phyloP scores from a whole-genome alignment of 1,140 invertebrate species.

The Steinernema khuongi region DNA sequence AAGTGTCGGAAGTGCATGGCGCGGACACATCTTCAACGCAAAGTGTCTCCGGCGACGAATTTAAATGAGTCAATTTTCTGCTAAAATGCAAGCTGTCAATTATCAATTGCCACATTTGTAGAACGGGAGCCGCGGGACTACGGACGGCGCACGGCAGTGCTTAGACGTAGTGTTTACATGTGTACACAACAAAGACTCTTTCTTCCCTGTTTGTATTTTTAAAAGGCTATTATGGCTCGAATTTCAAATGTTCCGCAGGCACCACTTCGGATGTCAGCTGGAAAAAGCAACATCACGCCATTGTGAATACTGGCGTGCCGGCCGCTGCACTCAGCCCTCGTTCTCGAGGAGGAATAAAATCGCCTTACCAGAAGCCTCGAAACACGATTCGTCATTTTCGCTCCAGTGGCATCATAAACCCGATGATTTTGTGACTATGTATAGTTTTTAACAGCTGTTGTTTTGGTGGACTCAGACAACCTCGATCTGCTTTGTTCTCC shows the following conservation, averaged over 20 bases:
- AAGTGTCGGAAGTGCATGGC: too few species aligned
- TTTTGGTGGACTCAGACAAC: neutral
- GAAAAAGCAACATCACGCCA: too few species aligned
- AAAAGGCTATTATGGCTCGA: neutral
- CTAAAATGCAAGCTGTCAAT: neutral
- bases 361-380: too few species aligned
- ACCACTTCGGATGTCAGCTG: too few species aligned
- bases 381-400: neutral
- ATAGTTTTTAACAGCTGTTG: conserved; percentile 7
- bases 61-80: neutral
- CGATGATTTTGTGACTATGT: neutral
- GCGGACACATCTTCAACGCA: too few species aligned
- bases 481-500: neutral
- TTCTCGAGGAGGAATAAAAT: too few species aligned
- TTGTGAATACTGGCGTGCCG: too few species aligned
- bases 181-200: neutral
- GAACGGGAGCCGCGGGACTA: too few species aligned
- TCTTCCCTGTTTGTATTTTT: neutral
- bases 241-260: neutral
- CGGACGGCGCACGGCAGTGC: too few species aligned
- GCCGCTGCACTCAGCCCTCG: too few species aligned
- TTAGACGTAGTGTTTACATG: too few species aligned
- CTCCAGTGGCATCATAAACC: neutral
- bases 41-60: neutral
- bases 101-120: neutral